Percentiles rank a stretch among this genome's conserved stretches.
Conservation (phyloP, 2,113 vertebrate genomes). For the Malaclemys terrapin region DNA sequence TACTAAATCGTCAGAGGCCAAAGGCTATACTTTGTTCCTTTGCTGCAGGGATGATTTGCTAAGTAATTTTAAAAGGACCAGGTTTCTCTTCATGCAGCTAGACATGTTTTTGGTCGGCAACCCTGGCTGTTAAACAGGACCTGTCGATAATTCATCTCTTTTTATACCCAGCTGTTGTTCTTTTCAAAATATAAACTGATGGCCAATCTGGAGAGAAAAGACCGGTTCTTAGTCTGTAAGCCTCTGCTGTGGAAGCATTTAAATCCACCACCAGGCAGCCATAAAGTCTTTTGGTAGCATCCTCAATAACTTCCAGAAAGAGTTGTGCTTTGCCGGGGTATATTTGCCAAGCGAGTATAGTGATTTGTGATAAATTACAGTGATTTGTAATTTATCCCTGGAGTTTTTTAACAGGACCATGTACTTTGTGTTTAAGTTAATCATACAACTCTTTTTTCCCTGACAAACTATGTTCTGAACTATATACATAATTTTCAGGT, state of each 20-base stretch:
- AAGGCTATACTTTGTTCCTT: not conserved
- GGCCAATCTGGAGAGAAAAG: not conserved
- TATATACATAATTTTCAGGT: not conserved
- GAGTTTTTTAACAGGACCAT: too few relatives aligned
- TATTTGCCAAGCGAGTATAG: too few relatives aligned
- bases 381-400: too few relatives aligned
- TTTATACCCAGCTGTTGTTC: not conserved
- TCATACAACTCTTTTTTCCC: not conserved
- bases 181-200: not conserved
- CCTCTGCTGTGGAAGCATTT: not conserved
- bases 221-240: not conserved
- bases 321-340: too few relatives aligned
- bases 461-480: not conserved
- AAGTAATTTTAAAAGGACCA: not conserved
- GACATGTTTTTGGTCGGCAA: not conserved
- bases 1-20: constrained; percentile 14
- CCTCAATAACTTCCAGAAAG: too few relatives aligned
- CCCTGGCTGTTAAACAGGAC: not conserved
- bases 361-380: too few relatives aligned
- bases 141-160: not conserved
- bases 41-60: not conserved
- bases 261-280: not conserved
- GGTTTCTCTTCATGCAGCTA: not conserved
- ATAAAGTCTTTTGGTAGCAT: too few relatives aligned
- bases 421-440: too few relatives aligned